phyloP scores from a whole-genome alignment of 2,797 vertebrate genomes.

The Liasis olivaceus region DNA sequence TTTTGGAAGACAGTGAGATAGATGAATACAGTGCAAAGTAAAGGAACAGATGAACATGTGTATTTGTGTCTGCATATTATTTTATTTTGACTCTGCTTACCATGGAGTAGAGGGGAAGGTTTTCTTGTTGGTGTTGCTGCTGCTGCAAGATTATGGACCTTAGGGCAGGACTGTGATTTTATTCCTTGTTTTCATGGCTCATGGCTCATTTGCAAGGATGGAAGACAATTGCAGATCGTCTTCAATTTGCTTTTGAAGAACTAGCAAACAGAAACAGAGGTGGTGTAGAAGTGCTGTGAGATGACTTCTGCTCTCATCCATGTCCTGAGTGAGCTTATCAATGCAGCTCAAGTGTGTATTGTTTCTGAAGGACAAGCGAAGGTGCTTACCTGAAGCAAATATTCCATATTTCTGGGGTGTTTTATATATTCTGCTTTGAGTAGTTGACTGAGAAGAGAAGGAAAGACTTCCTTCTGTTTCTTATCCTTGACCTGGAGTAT shows the following conservation, averaged over 20 bases:
- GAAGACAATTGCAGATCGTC: not conserved
- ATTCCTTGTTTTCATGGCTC: not conserved
- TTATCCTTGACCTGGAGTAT: not conserved
- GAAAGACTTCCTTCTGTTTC: not conserved
- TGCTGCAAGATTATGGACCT: not conserved
- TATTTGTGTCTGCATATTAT: not conserved
- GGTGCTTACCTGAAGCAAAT: not conserved
- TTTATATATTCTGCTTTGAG: not conserved
- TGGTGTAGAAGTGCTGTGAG: not conserved
- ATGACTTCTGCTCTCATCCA: not conserved
- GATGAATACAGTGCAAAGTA: too few species aligned
- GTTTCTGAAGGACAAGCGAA: not conserved
- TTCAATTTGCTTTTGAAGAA: not conserved
- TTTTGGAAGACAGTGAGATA: too few species aligned
- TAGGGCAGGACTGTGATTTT: not conserved
- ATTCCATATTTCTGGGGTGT: not conserved
- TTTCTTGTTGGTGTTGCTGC: not conserved
- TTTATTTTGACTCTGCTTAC: too few species aligned
- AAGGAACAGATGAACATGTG: not conserved
- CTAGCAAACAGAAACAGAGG: not conserved
- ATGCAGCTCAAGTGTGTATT: slow-evolving; percentile 2
- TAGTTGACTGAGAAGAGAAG: rapidly evolving
- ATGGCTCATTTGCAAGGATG: not conserved
- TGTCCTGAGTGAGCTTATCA: slow-evolving; percentile 27
- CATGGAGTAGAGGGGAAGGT: not conserved